Evolutionary conservation across 2,888 invertebrate genomes (phyloP), one percentile per base, ranked within the genome.

Genomic region (Portevinia maculata): DNA sequence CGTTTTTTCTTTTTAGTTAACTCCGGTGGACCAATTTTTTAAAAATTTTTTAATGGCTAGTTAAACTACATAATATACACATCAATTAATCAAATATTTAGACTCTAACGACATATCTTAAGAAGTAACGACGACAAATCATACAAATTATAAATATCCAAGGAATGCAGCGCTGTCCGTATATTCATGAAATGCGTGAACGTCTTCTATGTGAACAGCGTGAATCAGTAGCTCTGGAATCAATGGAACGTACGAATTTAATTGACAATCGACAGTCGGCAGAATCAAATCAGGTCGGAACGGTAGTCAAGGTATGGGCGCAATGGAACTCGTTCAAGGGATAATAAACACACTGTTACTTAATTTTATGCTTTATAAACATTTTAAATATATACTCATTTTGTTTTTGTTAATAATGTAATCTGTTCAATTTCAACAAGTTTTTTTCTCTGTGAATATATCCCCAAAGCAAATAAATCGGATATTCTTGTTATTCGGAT

Each of bases 171-270:
- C 91, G 96, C 92, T 96, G 96, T 93, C 96, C 96, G 89, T 96
- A 96, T 93, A 94, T 96, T 92, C 96, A 96, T 93, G 96, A 96
- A 94, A 96, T 96, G 96, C 96, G 96, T 93, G 96, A 96, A 94
- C 95, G 96, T 89, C 93, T 96, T 92, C 93, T 96, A 87, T 95
- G 95, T 88, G 94, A 94, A 88, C 92, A 93, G 78, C 93, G 94
- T 85, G 93, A 94, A 90, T 93, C 93, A 89, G 91, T 93, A 88
- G 93, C 93, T 86, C 92, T 93, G 92, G 93, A 93, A 88, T 92
- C 92, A 87, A 91, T 93, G 88, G 92, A 92, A 89, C 91, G 92
- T 74, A 92, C 92, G 87, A 90, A 90, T 86, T 86, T 90, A 85
- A 90, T 91, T 85, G 91, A 90, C 81, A 90, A 90, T 86, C 89